A percentile compares a stretch with the other conserved stretches of the same genome.
These are phyloP conservation scores for Synergus japonicus DNA, from an alignment of 2,888 invertebrate species.

Conservation along the genomic window DNA sequence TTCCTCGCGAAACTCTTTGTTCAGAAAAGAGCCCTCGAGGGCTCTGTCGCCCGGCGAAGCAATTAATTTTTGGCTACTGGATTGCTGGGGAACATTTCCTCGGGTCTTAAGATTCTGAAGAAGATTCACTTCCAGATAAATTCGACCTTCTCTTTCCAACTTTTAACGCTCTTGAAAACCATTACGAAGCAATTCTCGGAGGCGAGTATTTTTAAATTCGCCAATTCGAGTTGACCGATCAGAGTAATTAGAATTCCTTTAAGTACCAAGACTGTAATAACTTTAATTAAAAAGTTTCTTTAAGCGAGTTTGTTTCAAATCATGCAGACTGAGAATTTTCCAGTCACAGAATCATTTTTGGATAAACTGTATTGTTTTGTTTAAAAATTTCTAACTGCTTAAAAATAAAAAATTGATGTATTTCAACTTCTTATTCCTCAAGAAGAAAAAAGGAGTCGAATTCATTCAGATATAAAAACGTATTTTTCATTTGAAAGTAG, in stretches of 20 bases:
- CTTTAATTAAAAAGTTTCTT: constrained; percentile 25
- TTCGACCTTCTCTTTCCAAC: neutral
- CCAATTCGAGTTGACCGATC: constrained; percentile 5
- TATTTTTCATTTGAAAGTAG: neutral
- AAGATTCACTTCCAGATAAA: constrained; percentile 15
- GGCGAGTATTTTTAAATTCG: constrained; percentile 9
- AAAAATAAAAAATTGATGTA: too few species aligned
- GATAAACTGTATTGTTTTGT: too few species aligned
- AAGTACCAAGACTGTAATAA: neutral
- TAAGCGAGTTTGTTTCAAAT: neutral
- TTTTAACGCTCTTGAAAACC: constrained; percentile 16
- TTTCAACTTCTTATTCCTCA: neutral
- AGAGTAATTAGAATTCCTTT: constrained; percentile 3
- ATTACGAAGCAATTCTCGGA: neutral
- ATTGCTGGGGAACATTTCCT: constrained; percentile 8
- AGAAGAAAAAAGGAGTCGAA: neutral
- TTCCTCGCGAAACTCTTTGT: constrained; percentile 55
- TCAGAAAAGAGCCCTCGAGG: constrained; percentile 52
- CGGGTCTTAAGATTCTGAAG: constrained; percentile 20
- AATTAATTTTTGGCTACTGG: constrained; percentile 59
- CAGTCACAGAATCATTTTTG: too few species aligned
- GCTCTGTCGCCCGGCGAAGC: constrained; percentile 48
- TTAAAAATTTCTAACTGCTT: too few species aligned
- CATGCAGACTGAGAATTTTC: too few species aligned
- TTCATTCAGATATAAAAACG: neutral